Conservation (phyloP, 2,113 vertebrate genomes). For the Urocolius indicus region DNA sequence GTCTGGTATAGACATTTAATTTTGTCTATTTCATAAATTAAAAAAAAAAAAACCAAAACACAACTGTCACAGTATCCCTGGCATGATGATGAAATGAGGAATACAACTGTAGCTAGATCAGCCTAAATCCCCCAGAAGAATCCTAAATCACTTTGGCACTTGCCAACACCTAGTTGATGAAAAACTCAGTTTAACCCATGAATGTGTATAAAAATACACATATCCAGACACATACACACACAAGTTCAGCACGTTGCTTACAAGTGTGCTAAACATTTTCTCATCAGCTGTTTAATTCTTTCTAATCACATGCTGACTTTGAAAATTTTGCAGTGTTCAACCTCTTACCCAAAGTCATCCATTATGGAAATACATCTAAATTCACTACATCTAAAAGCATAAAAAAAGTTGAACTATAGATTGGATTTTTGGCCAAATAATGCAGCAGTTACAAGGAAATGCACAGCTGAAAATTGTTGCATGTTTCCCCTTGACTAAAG, state of each 20-base stretch:
- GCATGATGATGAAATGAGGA: conserved; percentile 35
- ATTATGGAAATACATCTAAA: background rate
- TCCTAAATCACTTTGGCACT: background rate
- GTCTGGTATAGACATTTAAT: conserved; percentile 82
- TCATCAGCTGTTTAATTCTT: background rate
- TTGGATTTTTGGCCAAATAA: background rate
- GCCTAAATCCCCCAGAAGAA: background rate
- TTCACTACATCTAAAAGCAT: background rate
- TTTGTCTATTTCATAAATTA: conserved; percentile 66
- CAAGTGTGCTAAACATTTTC: background rate
- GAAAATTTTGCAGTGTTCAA: conserved; percentile 10
- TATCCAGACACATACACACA: background rate
- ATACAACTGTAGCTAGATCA: background rate
- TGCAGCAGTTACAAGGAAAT: background rate
- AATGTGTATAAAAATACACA: background rate
- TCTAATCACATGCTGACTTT: background rate
- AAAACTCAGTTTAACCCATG: conserved; percentile 33
- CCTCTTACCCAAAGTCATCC: background rate
- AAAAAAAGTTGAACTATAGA: background rate
- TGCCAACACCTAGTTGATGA: background rate
- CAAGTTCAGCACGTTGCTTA: background rate
- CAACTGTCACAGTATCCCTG: conserved; percentile 53
- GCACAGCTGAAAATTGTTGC: conserved; percentile 18
- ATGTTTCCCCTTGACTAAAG: background rate
- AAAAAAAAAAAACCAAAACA: conserved; percentile 18